These are phyloP conservation scores for Sipha maydis DNA, from an alignment of 2,888 invertebrate genomes.

Conservation along the genomic window DNA sequence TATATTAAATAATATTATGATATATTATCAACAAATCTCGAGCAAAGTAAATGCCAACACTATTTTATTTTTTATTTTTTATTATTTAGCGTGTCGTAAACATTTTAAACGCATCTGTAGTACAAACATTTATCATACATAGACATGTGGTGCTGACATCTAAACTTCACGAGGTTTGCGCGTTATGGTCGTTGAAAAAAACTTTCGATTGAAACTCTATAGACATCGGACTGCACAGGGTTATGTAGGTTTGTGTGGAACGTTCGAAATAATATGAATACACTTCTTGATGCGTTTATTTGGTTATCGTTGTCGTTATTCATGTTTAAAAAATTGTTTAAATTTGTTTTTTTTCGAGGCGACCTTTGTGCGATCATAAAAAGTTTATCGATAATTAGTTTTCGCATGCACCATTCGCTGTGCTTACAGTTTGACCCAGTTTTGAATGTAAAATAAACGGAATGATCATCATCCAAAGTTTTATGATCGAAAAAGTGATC, in stretches of 20 bases:
- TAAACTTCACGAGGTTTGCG: conserved; percentile 89
- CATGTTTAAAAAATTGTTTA: background rate
- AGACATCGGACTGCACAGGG: conserved; percentile 81
- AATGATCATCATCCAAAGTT: conserved; percentile 73
- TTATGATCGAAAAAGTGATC: conserved; percentile 76
- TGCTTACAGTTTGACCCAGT: conserved; percentile 88
- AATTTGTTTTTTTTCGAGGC: conserved; percentile 67
- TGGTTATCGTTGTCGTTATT: no score
- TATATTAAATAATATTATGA: no score
- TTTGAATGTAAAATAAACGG: conserved; percentile 78
- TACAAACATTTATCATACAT: background rate
- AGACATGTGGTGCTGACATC: conserved; percentile 86
- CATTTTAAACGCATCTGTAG: no score
- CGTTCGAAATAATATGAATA: no score
- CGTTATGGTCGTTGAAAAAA: conserved; percentile 83
- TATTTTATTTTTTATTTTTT: no score
- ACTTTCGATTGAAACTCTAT: conserved; percentile 87
- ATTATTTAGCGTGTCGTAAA: no score
- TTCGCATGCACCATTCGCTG: conserved; percentile 86
- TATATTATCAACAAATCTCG: conserved; percentile 87
- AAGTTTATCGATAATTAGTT: conserved; percentile 73
- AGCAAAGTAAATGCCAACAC: conserved; percentile 75
- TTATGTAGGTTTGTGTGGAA: conserved; percentile 74
- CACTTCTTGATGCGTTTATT: no score
- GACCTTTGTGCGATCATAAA: conserved; percentile 79